Base-by-base conservation (phyloP, 2,888 invertebrate species). In the Chromoteleia sp. region DNA sequence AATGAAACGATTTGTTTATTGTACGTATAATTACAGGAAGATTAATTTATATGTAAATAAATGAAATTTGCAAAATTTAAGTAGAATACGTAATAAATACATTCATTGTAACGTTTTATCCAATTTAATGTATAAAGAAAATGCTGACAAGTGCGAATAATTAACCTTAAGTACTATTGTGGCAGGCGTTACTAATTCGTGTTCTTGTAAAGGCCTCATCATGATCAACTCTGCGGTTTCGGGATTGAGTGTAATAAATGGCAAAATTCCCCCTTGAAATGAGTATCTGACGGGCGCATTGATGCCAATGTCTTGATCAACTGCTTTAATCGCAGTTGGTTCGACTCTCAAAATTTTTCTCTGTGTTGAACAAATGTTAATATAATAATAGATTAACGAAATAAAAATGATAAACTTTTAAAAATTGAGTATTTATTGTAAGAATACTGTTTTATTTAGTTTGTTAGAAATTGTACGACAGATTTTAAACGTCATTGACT, bases 221-320 rank as follows among this genome's bases (percentile, higher is more conserved):
- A 95, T 92, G 17, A 93, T 92, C 33, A 96, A 93, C 81, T 93
- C 92, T 1, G 95, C 96, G 10, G 94, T 93, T 86, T 95, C 94
- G 21, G 94, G 92, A 87, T 96, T 94, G 21, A 97, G 92, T 59
- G 91, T 92, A 79, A 97, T 93, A 85, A 94, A 94, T 0, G 93
- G 93, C 87, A 95, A 95, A n/a, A 93, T 92, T 12, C 93, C 94
- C 50, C 93, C 93, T 89, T 94, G 93, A 83, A 95, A 94, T 76
- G 95, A 94, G 92, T 96, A 97, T 86, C 93, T 93, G 48, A 97
- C 94, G 0, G 95, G 94, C 0, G 96, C 95, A 85, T 94, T 95
- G 85, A 97, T 96, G 21, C 96, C 96, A 39, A 93, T 89, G 87
- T 97, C 97, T 90, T 97, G 97, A 92, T 98, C 98, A 30, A 94